These are phyloP conservation scores for Pseudococcus jackbeardsleyi DNA, from an alignment of 2,888 invertebrate genomes.

Conservation along the genomic window DNA sequence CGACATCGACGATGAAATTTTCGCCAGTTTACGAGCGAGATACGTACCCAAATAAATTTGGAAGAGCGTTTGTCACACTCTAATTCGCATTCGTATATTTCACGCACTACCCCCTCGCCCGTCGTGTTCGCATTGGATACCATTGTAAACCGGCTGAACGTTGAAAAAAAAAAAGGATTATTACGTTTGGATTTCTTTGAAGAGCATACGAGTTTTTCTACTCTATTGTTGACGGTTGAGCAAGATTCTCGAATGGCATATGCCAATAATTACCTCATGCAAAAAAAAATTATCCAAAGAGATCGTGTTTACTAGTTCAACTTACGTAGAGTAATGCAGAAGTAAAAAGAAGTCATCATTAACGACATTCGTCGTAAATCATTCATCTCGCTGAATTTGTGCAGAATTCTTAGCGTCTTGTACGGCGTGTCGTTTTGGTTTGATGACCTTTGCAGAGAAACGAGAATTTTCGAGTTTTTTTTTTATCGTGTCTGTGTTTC, in stretches of 20 bases:
- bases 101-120: background rate
- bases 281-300: slow-evolving; percentile 55
- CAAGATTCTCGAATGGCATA: slow-evolving; percentile 62
- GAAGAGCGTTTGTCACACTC: slow-evolving; percentile 51
- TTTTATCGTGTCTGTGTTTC: no score
- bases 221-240: slow-evolving; percentile 40
- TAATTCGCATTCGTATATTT: slow-evolving; percentile 9
- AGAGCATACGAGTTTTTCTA: slow-evolving; percentile 62
- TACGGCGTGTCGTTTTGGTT: background rate
- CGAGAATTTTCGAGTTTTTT: background rate
- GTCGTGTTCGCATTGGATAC: background rate
- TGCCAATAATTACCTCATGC: slow-evolving; percentile 53
- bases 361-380: slow-evolving; percentile 15
- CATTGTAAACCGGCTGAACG: background rate
- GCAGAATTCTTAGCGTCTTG: background rate
- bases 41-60: background rate
- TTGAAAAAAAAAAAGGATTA: slow-evolving; percentile 21
- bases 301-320: slow-evolving; percentile 34
- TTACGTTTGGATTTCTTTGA: slow-evolving; percentile 53
- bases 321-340: slow-evolving; percentile 1
- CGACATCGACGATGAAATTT: background rate
- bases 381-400: slow-evolving; percentile 36
- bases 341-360: slow-evolving; percentile 8
- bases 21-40: background rate
- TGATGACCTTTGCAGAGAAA: background rate